phyloP scores from a whole-genome alignment of 2,797 vertebrate species.

The Chiroxiphia lanceolata region DNA sequence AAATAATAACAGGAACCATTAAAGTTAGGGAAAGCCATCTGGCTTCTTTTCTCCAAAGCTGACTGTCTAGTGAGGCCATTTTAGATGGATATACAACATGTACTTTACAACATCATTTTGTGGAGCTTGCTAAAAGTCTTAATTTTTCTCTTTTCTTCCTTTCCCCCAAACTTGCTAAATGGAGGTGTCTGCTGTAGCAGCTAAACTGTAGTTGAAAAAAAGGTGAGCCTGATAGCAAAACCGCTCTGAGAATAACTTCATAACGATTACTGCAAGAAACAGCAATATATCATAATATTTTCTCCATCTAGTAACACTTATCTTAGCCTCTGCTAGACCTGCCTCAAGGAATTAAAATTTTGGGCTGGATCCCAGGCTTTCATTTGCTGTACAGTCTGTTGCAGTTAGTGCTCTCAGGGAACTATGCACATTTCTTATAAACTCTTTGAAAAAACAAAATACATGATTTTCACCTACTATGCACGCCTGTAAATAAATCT shows the following conservation, averaged over 20 bases:
- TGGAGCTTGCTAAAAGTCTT: conserved; percentile 35
- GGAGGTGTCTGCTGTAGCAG: not conserved
- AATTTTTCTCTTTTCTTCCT: conserved; percentile 19
- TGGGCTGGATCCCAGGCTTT: conserved; percentile 18
- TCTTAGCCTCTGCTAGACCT: not conserved
- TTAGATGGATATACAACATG: conserved; percentile 49
- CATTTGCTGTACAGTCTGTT: conserved; percentile 1
- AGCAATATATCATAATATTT: conserved; percentile 36
- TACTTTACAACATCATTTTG: conserved; percentile 1
- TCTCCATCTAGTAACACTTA: conserved; percentile 20
- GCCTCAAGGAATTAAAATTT: conserved; percentile 14
- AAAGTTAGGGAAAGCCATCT: conserved; percentile 41
- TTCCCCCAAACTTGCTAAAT: conserved; percentile 13
- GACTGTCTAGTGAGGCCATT: not conserved
- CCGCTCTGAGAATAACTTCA: conserved; percentile 50
- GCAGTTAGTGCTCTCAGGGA: not conserved
- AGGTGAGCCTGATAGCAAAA: conserved; percentile 34
- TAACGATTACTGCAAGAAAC: conserved; percentile 22
- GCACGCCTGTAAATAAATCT: not conserved
- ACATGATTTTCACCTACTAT: not conserved
- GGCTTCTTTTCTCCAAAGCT: conserved; percentile 38
- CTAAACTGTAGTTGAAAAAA: conserved; percentile 49
- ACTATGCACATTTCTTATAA: not conserved
- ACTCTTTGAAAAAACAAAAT: not conserved
- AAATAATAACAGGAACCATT: conserved; percentile 63